Conservation (phyloP, 2,797 vertebrate species). For the Philypnodon macrostomus region DNA sequence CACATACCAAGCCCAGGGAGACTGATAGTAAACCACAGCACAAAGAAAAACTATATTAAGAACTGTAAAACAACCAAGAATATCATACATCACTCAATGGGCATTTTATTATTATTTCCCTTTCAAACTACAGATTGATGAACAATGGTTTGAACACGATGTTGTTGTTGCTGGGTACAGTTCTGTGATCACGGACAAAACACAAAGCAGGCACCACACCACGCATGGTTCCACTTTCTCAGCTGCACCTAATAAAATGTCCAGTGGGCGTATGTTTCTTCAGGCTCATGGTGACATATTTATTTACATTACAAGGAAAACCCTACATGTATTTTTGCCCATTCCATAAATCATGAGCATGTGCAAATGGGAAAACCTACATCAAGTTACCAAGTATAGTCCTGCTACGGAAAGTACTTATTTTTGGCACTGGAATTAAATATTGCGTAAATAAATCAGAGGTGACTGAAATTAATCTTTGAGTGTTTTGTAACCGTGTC, state of each 20-base stretch:
- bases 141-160: too few relatives aligned
- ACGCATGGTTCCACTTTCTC: too few relatives aligned
- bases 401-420: slow-evolving; percentile 27
- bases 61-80: slow-evolving; percentile 19
- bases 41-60: neutral
- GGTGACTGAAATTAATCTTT: slow-evolving; percentile 47
- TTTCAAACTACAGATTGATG: too few relatives aligned
- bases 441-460: slow-evolving; percentile 15
- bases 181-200: too few relatives aligned
- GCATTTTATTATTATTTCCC: too few relatives aligned
- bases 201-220: too few relatives aligned
- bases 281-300: too few relatives aligned
- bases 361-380: slow-evolving; percentile 28
- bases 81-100: too few relatives aligned
- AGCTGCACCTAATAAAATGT: too few relatives aligned
- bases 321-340: slow-evolving; percentile 2
- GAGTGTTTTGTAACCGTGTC: slow-evolving; percentile 56
- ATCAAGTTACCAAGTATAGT: slow-evolving; percentile 11
- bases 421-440: slow-evolving; percentile 23
- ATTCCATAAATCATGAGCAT: slow-evolving; percentile 10
- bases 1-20: slow-evolving; percentile 2
- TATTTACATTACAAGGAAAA: slow-evolving; percentile 1
- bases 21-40: slow-evolving; percentile 13
- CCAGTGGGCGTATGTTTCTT: too few relatives aligned
- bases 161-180: too few relatives aligned